Evolutionary conservation across 2,113 vertebrate genomes (phyloP), one percentile per base, ranked within the genome.

Genomic region (Saccopteryx leptura): DNA sequence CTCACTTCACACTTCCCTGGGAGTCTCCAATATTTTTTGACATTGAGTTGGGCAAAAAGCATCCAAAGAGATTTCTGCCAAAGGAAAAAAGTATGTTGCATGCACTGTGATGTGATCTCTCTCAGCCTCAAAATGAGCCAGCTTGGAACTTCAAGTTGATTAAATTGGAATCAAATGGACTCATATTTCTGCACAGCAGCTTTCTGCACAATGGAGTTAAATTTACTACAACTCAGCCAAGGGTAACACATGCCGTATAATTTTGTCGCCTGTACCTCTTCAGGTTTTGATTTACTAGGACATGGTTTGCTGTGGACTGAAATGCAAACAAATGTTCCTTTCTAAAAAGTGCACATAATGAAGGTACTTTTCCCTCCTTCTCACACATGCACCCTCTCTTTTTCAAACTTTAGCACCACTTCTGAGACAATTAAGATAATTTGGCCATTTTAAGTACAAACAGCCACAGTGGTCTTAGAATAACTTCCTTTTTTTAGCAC

Each of bases 401-500:
- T 89, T 94, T 84, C 68, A 95, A 91, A 75, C 48, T 97, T 94
- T 96, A 94, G 60, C 23, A 0, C 60, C 96, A 96, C 69, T 97
- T 90, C 92, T 95, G 89, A 94, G 82, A 86, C 28, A 98, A 74
- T 92, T 86, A 96, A 96, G 96, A 96, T 98, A 97, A 98, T 98
- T 92, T 28, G 85, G 96, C 80, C 94, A 63, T 98, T 98, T 98
- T 92, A 97, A 96, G 87, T 93, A 97, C 90, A 95, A 97, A 96
- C 95, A 96, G 87, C 31, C 95, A 95, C 74, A 90, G 56, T 63
- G 19, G 69, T 96, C 69, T 94, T 94, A 87, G 72, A 97, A 94
- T 48, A 15, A 80, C 94, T 98, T 97, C 66, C 74, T 92, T 81
- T 80, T 78, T 97, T 98, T 75, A 95, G 12, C 50, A n/a, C 90